phyloP scores from a whole-genome alignment of 2,797 vertebrate species.

The Muscicapa striata region DNA sequence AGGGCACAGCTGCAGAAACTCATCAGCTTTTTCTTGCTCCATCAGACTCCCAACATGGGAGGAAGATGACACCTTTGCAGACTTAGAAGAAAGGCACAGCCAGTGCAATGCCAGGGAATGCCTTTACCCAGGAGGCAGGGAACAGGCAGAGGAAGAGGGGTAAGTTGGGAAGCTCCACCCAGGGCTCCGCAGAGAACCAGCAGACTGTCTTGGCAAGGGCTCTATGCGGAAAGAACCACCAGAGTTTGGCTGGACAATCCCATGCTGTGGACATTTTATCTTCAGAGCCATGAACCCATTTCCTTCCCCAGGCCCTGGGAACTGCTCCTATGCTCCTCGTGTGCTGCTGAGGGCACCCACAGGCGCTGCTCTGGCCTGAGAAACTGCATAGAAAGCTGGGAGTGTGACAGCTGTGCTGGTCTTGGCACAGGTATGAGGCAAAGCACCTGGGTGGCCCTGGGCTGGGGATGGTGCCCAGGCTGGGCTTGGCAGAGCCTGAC shows the following conservation, averaged over 20 bases:
- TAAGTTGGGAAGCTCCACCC: not conserved
- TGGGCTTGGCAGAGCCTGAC: not conserved
- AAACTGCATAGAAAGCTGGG: not conserved
- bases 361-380: not conserved
- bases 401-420: not conserved
- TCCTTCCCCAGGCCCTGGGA: not conserved
- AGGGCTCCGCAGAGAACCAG: too few species aligned
- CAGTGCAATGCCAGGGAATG: not conserved
- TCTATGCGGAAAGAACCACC: not conserved
- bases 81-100: too few species aligned
- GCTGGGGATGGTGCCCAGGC: not conserved
- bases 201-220: not conserved
- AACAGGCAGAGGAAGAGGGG: too few species aligned
- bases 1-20: not conserved
- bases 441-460: not conserved
- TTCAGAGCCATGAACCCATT: not conserved
- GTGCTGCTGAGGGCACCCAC: not conserved
- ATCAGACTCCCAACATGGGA: too few species aligned
- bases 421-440: not conserved
- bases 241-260: rapidly evolving
- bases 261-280: not conserved
- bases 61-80: too few species aligned
- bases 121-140: not conserved
- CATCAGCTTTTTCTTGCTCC: too few species aligned
- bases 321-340: not conserved